Conservation (phyloP, 2,113 vertebrate genomes). For the Rhipidura dahli region DNA sequence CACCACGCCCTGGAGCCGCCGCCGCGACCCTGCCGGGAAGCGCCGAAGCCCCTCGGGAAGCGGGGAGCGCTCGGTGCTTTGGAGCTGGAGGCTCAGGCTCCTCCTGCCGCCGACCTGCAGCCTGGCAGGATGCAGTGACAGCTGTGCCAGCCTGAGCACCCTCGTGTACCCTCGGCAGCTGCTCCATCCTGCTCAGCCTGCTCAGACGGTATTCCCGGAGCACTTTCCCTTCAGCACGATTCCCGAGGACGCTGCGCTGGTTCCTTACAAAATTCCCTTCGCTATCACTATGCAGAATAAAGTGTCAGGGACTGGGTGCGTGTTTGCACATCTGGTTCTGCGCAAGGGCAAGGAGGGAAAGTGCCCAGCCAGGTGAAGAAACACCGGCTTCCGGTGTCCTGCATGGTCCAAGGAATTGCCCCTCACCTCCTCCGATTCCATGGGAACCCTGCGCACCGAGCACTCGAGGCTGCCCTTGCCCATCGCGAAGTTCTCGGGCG, state of each 20-base stretch:
- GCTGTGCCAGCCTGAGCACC: not conserved
- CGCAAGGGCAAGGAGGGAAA: not conserved
- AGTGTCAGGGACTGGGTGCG: not conserved
- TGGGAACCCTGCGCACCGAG: fast-evolving
- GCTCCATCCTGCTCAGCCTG: not conserved
- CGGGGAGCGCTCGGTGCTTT: not conserved
- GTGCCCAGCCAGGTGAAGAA: fast-evolving
- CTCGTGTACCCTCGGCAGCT: fast-evolving
- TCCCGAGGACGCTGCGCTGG: fast-evolving
- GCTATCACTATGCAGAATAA: not conserved
- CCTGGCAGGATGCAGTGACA: not conserved
- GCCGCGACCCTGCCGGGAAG: not conserved
- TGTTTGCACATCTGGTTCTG: not conserved
- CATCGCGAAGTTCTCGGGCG: not conserved
- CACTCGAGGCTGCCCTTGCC: not conserved
- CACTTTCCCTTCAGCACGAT: not conserved
- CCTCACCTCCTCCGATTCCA: fast-evolving
- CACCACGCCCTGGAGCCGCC: not conserved
- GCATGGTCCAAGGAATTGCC: not conserved
- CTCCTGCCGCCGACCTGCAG: not conserved
- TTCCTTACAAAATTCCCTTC: not conserved
- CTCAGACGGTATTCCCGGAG: fast-evolving
- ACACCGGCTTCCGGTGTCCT: fast-evolving
- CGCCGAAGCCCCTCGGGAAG: fast-evolving
- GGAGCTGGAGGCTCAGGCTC: not conserved